A percentile compares a stretch with the other conserved stretches of the same genome.
Evolutionary conservation across 2,888 invertebrate genomes (phyloP).

Genomic region (Oscheius myriophilus): DNA sequence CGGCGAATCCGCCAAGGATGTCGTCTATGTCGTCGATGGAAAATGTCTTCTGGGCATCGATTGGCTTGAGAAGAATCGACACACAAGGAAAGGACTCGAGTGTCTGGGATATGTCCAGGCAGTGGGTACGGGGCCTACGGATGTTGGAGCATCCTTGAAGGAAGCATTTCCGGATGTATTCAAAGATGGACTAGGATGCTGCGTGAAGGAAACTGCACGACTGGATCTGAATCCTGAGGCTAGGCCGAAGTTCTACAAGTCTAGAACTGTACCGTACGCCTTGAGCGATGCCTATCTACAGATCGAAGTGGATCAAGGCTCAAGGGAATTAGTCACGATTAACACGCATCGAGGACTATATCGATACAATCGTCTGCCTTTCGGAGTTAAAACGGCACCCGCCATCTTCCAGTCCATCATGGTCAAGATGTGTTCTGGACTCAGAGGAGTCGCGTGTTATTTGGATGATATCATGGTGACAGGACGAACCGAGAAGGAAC

Average conservation of each 20-base stretch:
- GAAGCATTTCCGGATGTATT: slow-evolving; percentile 26
- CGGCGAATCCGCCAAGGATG: neutral
- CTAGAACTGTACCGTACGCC: slow-evolving; percentile 38
- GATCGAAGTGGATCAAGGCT: slow-evolving; percentile 40
- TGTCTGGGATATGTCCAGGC: neutral
- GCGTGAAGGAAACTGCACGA: slow-evolving; percentile 26
- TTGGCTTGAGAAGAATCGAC: slow-evolving; percentile 15
- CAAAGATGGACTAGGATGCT: slow-evolving; percentile 30
- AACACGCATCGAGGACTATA: slow-evolving; percentile 55
- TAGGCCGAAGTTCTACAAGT: slow-evolving; percentile 22
- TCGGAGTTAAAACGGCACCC: slow-evolving; percentile 54
- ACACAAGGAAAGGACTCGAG: neutral
- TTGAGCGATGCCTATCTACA: slow-evolving; percentile 57
- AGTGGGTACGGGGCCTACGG: neutral
- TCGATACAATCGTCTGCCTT: slow-evolving; percentile 48
- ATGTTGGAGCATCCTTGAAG: slow-evolving; percentile 1
- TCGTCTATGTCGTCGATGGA: neutral
- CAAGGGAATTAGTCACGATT: slow-evolving; percentile 39
- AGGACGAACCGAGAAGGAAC: slow-evolving; percentile 32
- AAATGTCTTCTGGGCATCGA: slow-evolving; percentile 25
- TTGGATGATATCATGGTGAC: slow-evolving; percentile 51
- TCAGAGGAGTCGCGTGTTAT: slow-evolving; percentile 37
- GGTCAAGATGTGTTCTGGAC: slow-evolving; percentile 41
- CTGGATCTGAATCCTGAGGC: slow-evolving; percentile 31
- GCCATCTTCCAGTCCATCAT: slow-evolving; percentile 49